Conservation (phyloP, 2,888 invertebrate species). For the Chouioia cunea region DNA sequence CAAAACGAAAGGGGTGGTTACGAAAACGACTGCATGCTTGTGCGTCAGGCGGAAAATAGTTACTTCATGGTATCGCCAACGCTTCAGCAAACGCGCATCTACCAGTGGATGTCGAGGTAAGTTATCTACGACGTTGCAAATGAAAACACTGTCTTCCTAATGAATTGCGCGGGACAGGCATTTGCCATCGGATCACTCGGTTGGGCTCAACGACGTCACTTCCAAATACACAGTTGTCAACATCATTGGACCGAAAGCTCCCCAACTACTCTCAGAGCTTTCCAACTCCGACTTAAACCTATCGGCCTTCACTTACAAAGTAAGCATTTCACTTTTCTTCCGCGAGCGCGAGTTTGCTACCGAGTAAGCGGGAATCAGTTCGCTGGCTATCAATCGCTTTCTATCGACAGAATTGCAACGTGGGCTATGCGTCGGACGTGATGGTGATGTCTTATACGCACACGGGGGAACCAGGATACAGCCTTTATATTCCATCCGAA, state of each 20-base stretch:
- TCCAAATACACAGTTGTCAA: conserved; percentile 82
- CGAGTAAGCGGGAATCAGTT: background rate
- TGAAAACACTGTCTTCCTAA: conserved; percentile 15
- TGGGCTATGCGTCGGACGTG: conserved; percentile 78
- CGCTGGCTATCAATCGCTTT: background rate
- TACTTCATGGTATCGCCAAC: conserved; percentile 86
- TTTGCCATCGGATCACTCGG: conserved; percentile 73
- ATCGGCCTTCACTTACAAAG: conserved; percentile 76
- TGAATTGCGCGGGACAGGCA: conserved; percentile 67
- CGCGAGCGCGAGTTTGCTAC: background rate
- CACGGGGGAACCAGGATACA: conserved; percentile 80
- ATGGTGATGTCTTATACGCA: conserved; percentile 80
- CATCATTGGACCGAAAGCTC: conserved; percentile 79
- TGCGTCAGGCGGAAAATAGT: conserved; percentile 74
- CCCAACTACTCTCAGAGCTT: conserved; percentile 75
- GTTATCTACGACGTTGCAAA: background rate
- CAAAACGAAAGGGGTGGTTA: conserved; percentile 79
- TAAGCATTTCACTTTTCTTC: conserved; percentile 53
- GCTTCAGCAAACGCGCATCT: conserved; percentile 80
- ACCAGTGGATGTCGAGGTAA: conserved; percentile 75
- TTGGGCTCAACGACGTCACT: conserved; percentile 77
- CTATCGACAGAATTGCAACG: conserved; percentile 71
- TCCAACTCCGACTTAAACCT: conserved; percentile 76
- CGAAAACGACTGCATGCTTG: conserved; percentile 81
- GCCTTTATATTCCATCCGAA: conserved; percentile 79